A percentile compares a stretch with the other conserved stretches of the same genome.
These are phyloP conservation scores for Zoanthus gigantus DNA, from an alignment of 92 coral and sea anemone species.

Conservation along the genomic window DNA sequence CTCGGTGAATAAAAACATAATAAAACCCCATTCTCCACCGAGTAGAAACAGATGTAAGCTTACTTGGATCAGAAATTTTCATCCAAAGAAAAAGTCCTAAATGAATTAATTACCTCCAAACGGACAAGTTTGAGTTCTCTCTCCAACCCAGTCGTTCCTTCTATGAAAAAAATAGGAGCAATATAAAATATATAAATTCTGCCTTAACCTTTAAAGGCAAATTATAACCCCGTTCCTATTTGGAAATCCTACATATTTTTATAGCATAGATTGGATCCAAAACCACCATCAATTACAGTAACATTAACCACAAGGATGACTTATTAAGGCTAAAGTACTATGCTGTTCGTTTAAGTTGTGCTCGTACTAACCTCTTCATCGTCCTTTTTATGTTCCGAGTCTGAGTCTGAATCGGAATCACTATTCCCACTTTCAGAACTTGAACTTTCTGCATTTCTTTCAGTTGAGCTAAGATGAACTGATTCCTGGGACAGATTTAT, in stretches of 20 bases:
- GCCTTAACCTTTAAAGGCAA: too few relatives aligned
- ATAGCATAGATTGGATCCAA: too few relatives aligned
- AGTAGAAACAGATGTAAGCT: too few relatives aligned
- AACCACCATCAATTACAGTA: too few relatives aligned
- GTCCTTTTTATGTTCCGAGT: constrained; percentile 20
- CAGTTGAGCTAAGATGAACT: not conserved
- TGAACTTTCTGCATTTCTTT: constrained; percentile 3
- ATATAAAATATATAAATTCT: too few relatives aligned
- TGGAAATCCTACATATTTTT: too few relatives aligned
- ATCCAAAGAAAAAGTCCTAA: too few relatives aligned
- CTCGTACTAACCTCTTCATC: not conserved
- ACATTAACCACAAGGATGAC: not conserved
- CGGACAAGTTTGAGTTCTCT: not conserved
- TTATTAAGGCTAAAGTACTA: not conserved
- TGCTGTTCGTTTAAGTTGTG: too few relatives aligned
- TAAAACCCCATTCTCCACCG: too few relatives aligned
- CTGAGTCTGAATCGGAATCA: constrained; percentile 42
- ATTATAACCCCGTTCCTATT: too few relatives aligned
- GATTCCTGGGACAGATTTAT: not conserved
- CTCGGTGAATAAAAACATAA: too few relatives aligned
- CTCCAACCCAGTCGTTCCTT: not conserved
- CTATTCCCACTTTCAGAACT: constrained; percentile 30
- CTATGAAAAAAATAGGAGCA: not conserved
- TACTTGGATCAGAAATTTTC: too few relatives aligned
- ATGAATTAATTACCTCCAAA: constrained; percentile 7